A percentile compares a stretch with the other conserved stretches of the same genome.
Evolutionary conservation across 1,140 invertebrate genomes (phyloP).

Genomic region (Bactericera cockerelli): DNA sequence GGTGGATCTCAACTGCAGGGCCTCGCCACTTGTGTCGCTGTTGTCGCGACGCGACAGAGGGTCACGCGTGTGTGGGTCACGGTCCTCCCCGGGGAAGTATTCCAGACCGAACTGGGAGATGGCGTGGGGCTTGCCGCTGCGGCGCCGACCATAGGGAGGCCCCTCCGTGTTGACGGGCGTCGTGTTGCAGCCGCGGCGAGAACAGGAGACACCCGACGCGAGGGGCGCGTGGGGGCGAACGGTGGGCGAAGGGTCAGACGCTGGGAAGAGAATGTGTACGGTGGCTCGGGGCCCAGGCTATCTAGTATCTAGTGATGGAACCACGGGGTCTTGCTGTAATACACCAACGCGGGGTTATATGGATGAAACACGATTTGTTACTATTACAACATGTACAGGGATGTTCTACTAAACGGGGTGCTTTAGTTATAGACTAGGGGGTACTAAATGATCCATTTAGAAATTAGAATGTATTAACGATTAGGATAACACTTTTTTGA

Average conservation of each 20-base stretch:
- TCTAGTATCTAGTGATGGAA: not conserved
- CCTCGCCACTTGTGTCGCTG: not conserved
- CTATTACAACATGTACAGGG: too few relatives aligned
- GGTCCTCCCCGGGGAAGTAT: slow-evolving; percentile 17
- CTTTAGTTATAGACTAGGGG: too few relatives aligned
- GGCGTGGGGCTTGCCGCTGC: slow-evolving; percentile 17
- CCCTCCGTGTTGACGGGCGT: slow-evolving; percentile 22
- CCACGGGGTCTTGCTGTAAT: not conserved
- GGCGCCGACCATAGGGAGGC: slow-evolving; percentile 20
- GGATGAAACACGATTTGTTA: too few relatives aligned
- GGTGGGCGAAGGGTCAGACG: not conserved
- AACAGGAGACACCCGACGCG: not conserved
- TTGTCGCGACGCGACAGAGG: slow-evolving; percentile 4
- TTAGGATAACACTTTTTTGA: too few relatives aligned
- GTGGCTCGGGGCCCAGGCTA: not conserved
- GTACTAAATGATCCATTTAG: too few relatives aligned
- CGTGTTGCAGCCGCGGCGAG: slow-evolving; percentile 16
- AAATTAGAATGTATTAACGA: too few relatives aligned
- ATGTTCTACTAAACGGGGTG: too few relatives aligned
- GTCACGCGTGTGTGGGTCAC: not conserved
- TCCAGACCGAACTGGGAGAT: slow-evolving; percentile 17
- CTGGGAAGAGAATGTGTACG: not conserved
- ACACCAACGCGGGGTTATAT: not conserved
- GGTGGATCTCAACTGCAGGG: too few relatives aligned
- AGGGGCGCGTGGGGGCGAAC: not conserved